A percentile compares a stretch with the other conserved stretches of the same genome.
Evolutionary conservation across 2,888 invertebrate species (phyloP).

Genomic region (Heliconius cydno): DNA sequence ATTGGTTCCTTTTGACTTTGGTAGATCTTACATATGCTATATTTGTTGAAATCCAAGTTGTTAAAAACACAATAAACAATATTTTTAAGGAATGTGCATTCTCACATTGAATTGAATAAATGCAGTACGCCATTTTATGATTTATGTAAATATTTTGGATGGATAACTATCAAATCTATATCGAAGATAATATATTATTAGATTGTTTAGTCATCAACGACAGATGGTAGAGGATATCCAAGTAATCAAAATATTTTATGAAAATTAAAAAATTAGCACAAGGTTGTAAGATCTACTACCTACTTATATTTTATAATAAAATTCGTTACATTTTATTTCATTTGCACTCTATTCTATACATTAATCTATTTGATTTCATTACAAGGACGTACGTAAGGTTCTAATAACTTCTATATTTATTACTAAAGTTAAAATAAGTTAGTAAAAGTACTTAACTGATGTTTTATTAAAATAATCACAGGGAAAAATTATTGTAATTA

Average conservation of each 20-base stretch:
- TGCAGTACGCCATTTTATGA: neutral
- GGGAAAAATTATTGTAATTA: no score
- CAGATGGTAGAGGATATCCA: conserved; percentile 62
- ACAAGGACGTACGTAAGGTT: no score
- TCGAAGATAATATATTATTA: conserved; percentile 18
- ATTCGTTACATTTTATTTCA: neutral
- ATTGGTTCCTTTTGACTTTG: no score
- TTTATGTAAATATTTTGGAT: conserved; percentile 16
- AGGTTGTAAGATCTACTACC: conserved; percentile 55
- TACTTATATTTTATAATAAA: neutral
- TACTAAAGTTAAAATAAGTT: no score
- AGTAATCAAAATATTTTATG: conserved; percentile 69
- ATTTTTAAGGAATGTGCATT: no score
- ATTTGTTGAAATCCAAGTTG: no score
- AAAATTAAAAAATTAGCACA: conserved; percentile 66
- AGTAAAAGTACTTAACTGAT: no score
- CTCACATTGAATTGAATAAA: neutral
- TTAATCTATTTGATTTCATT: neutral
- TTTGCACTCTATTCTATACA: neutral
- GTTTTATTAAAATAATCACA: no score
- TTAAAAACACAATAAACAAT: no score
- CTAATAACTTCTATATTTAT: no score
- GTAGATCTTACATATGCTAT: no score
- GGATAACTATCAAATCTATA: neutral
- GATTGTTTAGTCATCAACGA: conserved; percentile 60